Percentiles rank a stretch among this genome's conserved stretches.
Conservation (phyloP, 2,113 vertebrate species). For the Xiphias gladius region DNA sequence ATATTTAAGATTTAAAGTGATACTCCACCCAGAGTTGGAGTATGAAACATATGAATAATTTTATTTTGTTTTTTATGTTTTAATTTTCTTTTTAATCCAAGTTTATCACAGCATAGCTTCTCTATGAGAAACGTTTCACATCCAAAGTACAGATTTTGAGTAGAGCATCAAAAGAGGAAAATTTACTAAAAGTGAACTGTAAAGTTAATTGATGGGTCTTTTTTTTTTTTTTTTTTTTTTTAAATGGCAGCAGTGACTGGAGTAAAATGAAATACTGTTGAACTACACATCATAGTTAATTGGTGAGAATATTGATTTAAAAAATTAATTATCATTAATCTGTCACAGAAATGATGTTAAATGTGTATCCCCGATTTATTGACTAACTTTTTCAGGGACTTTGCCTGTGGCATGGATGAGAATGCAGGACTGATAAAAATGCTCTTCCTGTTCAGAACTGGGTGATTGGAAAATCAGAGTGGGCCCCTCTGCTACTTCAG, state of each 20-base stretch:
- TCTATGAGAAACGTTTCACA: background rate
- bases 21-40: background rate
- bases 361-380: background rate
- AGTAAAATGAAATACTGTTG: background rate
- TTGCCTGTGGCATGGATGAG: background rate
- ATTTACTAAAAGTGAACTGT: background rate
- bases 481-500: constrained; percentile 5
- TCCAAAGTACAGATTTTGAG: background rate
- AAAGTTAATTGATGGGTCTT: background rate
- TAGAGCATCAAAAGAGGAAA: background rate
- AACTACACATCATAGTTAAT: background rate
- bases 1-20: background rate
- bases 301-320: background rate
- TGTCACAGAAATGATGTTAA: background rate
- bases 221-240: background rate
- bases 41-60: background rate
- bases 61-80: background rate
- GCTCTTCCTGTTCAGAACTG: constrained; percentile 6
- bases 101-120: background rate
- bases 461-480: constrained; percentile 19
- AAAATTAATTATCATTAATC: background rate
- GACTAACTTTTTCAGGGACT: background rate
- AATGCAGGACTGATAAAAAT: constrained; percentile 7
- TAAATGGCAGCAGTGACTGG: background rate
- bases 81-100: background rate